phyloP scores from a whole-genome alignment of 2,797 vertebrate species.

The Poecilia wingei region DNA sequence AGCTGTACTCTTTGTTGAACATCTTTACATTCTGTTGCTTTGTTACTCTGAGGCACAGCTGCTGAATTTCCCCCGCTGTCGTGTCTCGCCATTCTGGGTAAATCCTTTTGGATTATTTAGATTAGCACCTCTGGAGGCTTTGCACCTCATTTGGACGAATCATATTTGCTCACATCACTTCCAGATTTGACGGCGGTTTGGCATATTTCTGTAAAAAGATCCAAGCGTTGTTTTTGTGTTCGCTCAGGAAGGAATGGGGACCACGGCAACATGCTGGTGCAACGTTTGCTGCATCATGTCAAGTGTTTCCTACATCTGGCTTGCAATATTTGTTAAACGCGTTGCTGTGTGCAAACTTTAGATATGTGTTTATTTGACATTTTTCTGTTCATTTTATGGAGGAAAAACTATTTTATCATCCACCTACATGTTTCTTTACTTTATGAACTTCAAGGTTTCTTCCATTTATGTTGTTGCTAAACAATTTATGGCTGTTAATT shows the following conservation, averaged over 20 bases:
- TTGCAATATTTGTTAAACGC: neutral
- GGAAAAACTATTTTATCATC: neutral
- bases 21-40: neutral
- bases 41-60: neutral
- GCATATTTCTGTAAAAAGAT: neutral
- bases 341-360: neutral
- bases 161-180: neutral
- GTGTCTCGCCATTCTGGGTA: neutral
- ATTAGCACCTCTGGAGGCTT: neutral
- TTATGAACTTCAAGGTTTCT: neutral
- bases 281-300: neutral
- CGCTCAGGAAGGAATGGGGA: neutral
- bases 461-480: neutral
- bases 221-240: neutral
- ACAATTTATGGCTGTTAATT: conserved; percentile 1
- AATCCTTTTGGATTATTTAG: neutral
- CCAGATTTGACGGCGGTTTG: neutral
- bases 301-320: neutral
- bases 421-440: neutral
- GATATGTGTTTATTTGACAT: neutral
- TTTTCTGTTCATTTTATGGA: neutral
- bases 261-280: neutral
- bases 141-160: neutral
- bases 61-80: neutral
- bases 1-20: no score